Conservation (phyloP, 2,888 invertebrate genomes). For the Ptilodon capucinus region DNA sequence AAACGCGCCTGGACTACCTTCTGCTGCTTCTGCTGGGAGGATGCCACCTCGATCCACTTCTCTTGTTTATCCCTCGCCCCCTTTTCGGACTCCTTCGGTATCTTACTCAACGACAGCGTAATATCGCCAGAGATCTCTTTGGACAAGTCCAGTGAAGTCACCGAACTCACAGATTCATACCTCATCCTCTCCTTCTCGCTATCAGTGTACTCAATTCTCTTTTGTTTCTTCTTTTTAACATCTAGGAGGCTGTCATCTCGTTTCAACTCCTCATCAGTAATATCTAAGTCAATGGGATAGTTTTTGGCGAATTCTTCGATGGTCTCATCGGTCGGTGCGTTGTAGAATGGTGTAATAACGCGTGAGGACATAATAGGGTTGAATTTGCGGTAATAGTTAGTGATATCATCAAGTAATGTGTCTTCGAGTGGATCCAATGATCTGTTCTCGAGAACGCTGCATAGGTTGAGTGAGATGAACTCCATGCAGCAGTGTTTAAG, state of each 20-base stretch:
- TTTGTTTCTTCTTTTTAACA: conserved; percentile 68
- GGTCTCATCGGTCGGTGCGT: conserved; percentile 83
- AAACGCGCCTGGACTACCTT: conserved; percentile 76
- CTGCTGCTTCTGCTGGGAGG: conserved; percentile 69
- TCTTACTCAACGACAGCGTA: conserved; percentile 63
- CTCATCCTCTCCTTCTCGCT: conserved; percentile 70
- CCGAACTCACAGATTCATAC: conserved; percentile 70
- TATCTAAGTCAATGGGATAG: conserved; percentile 71
- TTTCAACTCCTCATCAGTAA: conserved; percentile 77
- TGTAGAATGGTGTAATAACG: conserved; percentile 86
- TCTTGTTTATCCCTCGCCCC: conserved; percentile 48
- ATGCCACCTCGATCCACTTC: conserved; percentile 76
- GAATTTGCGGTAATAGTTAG: conserved; percentile 85
- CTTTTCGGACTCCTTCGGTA: conserved; percentile 56
- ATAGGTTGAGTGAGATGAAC: conserved; percentile 89
- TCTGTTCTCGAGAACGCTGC: conserved; percentile 86
- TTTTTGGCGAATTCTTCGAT: conserved; percentile 66
- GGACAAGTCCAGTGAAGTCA: conserved; percentile 67
- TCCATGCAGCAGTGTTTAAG: conserved; percentile 89
- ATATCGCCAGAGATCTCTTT: conserved; percentile 65
- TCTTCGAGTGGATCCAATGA: conserved; percentile 85
- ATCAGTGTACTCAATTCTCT: conserved; percentile 72
- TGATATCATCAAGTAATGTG: conserved; percentile 84
- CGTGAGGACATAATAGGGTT: conserved; percentile 84
- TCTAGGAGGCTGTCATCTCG: conserved; percentile 67